A percentile compares a stretch with the other conserved stretches of the same genome.
These are phyloP conservation scores for Colletes latitarsis DNA, from an alignment of 1,140 invertebrate species.

Conservation along the genomic window DNA sequence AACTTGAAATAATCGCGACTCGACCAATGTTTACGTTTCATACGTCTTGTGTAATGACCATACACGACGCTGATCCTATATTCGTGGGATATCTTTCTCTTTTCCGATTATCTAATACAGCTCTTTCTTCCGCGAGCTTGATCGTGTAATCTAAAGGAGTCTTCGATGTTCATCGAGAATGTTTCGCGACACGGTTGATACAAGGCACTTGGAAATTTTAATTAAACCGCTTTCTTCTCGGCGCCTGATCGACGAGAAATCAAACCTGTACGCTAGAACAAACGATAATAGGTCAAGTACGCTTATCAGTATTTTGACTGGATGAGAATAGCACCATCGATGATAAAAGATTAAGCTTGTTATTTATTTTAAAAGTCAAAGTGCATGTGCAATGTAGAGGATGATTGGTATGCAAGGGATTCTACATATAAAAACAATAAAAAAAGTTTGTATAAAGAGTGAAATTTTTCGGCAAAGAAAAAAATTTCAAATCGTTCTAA, in stretches of 20 bases:
- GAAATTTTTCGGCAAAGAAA: too few relatives aligned
- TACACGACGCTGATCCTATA: background rate
- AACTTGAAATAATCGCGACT: background rate
- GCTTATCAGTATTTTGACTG: too few relatives aligned
- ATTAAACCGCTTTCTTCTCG: conserved; percentile 26
- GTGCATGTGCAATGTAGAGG: too few relatives aligned
- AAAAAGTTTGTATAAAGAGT: too few relatives aligned
- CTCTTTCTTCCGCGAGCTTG: conserved; percentile 31
- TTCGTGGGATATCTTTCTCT: background rate
- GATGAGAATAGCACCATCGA: too few relatives aligned
- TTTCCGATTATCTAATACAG: conserved; percentile 50
- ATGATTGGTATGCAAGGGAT: too few relatives aligned
- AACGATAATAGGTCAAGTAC: too few relatives aligned
- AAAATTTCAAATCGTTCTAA: too few relatives aligned
- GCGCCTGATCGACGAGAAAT: background rate
- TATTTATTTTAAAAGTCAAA: too few relatives aligned
- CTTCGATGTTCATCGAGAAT: background rate
- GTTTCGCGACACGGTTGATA: conserved; percentile 1
- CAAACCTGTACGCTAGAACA: too few relatives aligned
- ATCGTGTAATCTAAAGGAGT: background rate
- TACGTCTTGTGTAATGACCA: background rate
- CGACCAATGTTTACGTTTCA: conserved; percentile 11
- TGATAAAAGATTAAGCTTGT: too few relatives aligned
- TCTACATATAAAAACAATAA: too few relatives aligned
- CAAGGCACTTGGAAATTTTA: conserved; percentile 17